Base-by-base conservation (phyloP, 2,888 invertebrate genomes). In the Timema podura region DNA sequence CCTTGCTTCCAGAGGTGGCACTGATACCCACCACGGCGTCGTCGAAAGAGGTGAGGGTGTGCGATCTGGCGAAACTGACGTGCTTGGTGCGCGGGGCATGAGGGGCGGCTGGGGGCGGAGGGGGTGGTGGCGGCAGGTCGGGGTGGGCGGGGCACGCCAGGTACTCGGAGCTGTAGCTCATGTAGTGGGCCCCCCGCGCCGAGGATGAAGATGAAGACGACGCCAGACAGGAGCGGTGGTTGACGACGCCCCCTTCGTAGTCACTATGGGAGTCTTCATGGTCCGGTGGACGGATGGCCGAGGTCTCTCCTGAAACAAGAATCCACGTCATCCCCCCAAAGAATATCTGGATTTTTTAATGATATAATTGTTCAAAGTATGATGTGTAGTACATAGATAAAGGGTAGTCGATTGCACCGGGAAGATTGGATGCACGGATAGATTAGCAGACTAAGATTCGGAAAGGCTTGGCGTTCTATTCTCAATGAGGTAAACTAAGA, bases 11-110 rank as follows among this genome's bases (percentile, higher is more conserved):
- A 3, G 30, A 30, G 3, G 30, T 30, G 30, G 30, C 30, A 3
- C 61, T 45, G 6, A 45, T 51, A 6, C 80, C 78, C 68, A 85
- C 83, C 59, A 85, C 83, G 46, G 88, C 87, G 78, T 91, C 90
- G 76, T 93, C 93, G 78, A 93, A 93, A 6, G 93, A 93, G 47
- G 93, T 92, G 75, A 93, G 81, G 0, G 94, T 94, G 79, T 94
- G 92, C 6, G 94, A 94, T 70, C 94, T 87, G 65, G 94, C 93
- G 79, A 95, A 95, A 77, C 93, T 94, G 49, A 95, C 95, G 80
- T 95, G 95, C 80, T 95, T 95, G 45, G 69, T 84, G 81, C 83
- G 82, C 73, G 83, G 84, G 74, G 85, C 84, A 75, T 88, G 87
- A 73, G 88, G 86, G 77, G 88, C 51, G 5, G 16, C 46, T 16